Evolutionary conservation across 2,113 vertebrate species (phyloP).

Genomic region (Boleophthalmus pectinirostris): DNA sequence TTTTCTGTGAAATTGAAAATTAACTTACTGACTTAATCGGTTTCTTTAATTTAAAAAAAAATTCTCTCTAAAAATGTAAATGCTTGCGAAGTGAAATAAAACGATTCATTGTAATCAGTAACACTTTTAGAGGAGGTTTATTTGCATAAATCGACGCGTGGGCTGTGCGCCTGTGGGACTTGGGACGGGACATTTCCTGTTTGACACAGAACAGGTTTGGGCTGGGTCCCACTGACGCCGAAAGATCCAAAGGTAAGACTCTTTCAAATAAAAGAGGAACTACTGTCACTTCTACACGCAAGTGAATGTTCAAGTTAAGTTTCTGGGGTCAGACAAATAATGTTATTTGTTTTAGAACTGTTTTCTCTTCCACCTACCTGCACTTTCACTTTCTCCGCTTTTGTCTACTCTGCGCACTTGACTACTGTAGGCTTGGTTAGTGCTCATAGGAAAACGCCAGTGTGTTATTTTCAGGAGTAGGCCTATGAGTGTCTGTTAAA

Average conservation of each 20-base stretch:
- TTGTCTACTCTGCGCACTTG: background rate
- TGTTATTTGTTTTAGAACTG: background rate
- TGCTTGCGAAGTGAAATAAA: background rate
- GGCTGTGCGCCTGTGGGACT: background rate
- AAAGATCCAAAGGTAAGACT: constrained; percentile 32
- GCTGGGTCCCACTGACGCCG: background rate
- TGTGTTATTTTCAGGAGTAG: too few relatives aligned
- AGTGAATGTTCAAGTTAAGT: background rate
- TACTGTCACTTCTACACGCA: background rate
- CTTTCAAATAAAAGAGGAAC: background rate
- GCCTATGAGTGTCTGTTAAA: too few relatives aligned
- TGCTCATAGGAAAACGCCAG: background rate
- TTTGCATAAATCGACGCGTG: constrained; percentile 64
- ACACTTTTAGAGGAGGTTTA: background rate
- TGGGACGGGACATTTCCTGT: constrained; percentile 56
- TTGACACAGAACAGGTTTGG: constrained; percentile 58
- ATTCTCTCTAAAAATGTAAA: background rate
- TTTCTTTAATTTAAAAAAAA: background rate
- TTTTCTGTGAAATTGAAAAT: background rate
- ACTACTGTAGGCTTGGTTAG: background rate
- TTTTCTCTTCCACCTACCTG: background rate
- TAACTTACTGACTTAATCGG: background rate
- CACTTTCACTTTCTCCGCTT: background rate
- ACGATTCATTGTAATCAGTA: background rate
- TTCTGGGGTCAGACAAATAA: background rate